Base-by-base conservation (phyloP, 2,888 invertebrate genomes). In the Antitype chi region DNA sequence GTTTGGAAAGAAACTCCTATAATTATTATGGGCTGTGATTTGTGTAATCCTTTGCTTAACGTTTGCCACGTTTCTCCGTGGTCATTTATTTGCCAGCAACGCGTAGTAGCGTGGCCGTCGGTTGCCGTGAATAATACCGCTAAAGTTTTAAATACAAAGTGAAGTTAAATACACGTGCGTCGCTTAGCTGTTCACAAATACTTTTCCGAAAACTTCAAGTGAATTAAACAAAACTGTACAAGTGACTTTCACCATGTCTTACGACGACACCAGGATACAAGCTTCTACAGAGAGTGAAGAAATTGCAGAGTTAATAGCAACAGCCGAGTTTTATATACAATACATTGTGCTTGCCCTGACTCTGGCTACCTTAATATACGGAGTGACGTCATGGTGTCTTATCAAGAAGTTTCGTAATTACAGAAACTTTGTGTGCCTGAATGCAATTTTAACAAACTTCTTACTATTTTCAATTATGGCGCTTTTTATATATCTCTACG, bases 401-500 rank as follows among this genome's bases (percentile, higher is more conserved):
- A 8, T 59, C 3, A 59, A 3, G 9, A 28, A 59, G 28, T 59
- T 59, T 9, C 28, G 59, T 2, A 59, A 28, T 28, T 17, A 28
- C 59, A 59, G 17, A 59, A 59, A 59, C 28, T 59, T 28, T 28
- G 59, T 59, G 28, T 59, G 25, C 28, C 59, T 59, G 4, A 59
- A 59, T 17, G 59, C 17, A 59, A 59, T 59, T 59, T 59, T 59
- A 59, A 17, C 8, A 59, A 28, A 59, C 28, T 28, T 59, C 59
- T 17, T 59, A 28, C 8, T 28, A 17, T 28, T 17, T 28, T 59
- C 59, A 9, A 28, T 9, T 17, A 28, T 20, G 25, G 25, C 57
- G 8, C 17, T 59, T 4, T 17, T 1, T 2, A 9, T 3, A 0
- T 9, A 17, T 28, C 17, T 28, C 28, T 8, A 1, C 0, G 9